Base-by-base conservation (phyloP, 2,888 invertebrate species). In the Orthosia gothica region DNA sequence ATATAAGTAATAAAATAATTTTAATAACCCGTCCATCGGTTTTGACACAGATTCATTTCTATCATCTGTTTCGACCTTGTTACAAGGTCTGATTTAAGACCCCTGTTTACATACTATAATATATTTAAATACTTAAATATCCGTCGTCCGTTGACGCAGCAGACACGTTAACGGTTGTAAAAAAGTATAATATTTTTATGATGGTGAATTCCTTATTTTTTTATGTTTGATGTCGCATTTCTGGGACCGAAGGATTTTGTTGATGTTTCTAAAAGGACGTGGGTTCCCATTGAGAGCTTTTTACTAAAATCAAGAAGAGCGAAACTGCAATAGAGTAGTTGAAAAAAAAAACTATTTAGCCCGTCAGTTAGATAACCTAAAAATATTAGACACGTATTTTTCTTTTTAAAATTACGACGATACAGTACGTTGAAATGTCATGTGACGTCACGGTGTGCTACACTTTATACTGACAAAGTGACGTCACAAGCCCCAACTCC, bases 111-210 rank as follows among this genome's bases (percentile, higher is more conserved):
- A 9, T 20, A 47, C 59, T 40, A 63, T 70, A 72, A 65, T 72
- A 76, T 84, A 77, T 85, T 82, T 84, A 49, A 63, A 77, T 57
- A 12, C 49, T 79, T 65, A 79, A 77, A 82, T 83, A 85, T 88
- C 81, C 75, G 81, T 70, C 74, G 79, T 70, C 65, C 26, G 49
- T 70, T 87, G 83, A 85, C 80, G 84, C 54, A 52, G 65, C 23
- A 20, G 9, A 45, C 50, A 54, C 77, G 67, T 78, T 62, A 68
- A 64, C 57, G 11, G 11, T 18, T 26, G 61, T 40, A 26, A 50
- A 59, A 69, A 32, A 52, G 13, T 45, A 61, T 45, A 15, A 69
- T 61, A 50, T 55, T 69, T 76, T 69, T 76, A 70, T 70, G 76
- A 69, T 26, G 12, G 26, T 40, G 16, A 68, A 74, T 75, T 74